Evolutionary conservation across 2,113 vertebrate species (phyloP).

Genomic region (Notothenia coriiceps): DNA sequence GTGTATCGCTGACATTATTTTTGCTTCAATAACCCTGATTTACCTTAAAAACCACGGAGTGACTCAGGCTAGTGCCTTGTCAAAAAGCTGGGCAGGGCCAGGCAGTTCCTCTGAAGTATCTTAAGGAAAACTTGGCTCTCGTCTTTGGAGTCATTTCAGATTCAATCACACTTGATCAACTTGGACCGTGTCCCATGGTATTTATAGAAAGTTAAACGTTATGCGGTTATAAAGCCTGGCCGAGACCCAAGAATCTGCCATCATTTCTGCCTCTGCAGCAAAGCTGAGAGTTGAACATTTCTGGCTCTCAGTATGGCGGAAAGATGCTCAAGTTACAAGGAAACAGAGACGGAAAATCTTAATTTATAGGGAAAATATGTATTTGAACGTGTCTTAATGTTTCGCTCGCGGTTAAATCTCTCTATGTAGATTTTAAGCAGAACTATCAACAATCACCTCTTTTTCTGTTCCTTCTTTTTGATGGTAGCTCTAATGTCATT

Average conservation of each 20-base stretch:
- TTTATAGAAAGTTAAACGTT: conserved; percentile 85
- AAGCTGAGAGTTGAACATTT: conserved; percentile 67
- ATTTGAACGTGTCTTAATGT: background rate
- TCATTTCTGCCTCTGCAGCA: conserved; percentile 82
- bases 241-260: conserved; percentile 66
- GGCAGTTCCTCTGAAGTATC: conserved; percentile 72
- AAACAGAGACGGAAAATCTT: conserved; percentile 18
- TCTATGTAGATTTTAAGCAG: background rate
- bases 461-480: background rate
- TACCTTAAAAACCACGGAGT: conserved; percentile 40
- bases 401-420: conserved; percentile 1
- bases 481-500: too few species aligned
- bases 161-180: conserved; percentile 84
- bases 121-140: conserved; percentile 80
- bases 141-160: conserved; percentile 77
- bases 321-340: conserved; percentile 23
- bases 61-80: conserved; percentile 65
- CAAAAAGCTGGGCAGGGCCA: conserved; percentile 56
- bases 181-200: conserved; percentile 76
- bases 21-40: conserved; percentile 37
- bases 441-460: background rate
- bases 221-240: conserved; percentile 81
- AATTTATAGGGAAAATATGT: background rate
- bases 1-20: conserved; percentile 9
- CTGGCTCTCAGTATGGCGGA: conserved; percentile 29